These are phyloP conservation scores for Galeopterus variegatus DNA, from an alignment of 2,113 vertebrate species.

Conservation along the genomic window DNA sequence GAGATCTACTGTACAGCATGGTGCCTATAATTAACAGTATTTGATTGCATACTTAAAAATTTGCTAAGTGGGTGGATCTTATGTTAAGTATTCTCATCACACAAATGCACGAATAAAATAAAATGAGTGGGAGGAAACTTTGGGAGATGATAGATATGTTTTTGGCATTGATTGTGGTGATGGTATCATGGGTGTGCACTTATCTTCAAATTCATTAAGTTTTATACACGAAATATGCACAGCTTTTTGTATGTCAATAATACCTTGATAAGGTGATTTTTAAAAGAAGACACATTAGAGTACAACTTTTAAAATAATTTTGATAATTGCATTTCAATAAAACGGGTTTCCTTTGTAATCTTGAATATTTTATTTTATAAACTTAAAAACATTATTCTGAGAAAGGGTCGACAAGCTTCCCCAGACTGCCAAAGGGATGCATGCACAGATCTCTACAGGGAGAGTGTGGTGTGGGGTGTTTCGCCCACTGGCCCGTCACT, in stretches of 20 bases:
- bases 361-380: conserved; percentile 30
- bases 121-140: not conserved
- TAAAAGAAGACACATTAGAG: not conserved
- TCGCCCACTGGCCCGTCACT: not conserved
- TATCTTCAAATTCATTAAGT: not conserved
- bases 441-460: not conserved
- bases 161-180: too few species aligned
- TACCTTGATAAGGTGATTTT: not conserved
- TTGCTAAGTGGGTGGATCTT: not conserved
- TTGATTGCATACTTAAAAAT: not conserved
- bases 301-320: not conserved
- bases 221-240: not conserved
- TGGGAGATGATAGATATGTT: not conserved
- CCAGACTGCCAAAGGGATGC: not conserved
- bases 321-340: not conserved
- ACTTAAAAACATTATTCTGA: not conserved
- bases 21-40: too few species aligned
- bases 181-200: not conserved
- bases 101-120: not conserved
- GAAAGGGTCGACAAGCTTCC: not conserved
- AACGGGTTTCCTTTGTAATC: not conserved
- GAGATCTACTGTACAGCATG: too few species aligned
- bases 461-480: not conserved
- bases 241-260: not conserved
- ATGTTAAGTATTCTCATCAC: not conserved